phyloP scores from a whole-genome alignment of 1,140 invertebrate species.

The Drosophila virilis region DNA sequence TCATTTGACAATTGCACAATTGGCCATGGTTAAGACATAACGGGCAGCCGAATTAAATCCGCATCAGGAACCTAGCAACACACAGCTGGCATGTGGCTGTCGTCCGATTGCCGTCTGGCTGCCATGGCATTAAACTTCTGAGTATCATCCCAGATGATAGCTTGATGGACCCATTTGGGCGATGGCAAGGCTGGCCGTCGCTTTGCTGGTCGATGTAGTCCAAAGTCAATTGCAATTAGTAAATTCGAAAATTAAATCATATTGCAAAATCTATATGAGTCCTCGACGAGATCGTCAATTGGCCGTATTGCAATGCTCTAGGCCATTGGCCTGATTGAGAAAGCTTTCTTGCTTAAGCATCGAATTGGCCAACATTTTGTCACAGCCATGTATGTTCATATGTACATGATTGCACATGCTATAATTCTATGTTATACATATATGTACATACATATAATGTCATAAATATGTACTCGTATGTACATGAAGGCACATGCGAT shows the following conservation, averaged over 20 bases:
- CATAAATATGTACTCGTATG: background rate
- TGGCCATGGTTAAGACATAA: background rate
- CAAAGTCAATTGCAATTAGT: slow-evolving; percentile 51
- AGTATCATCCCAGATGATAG: slow-evolving; percentile 22
- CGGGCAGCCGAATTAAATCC: slow-evolving; percentile 17
- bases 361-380: too few relatives aligned
- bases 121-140: slow-evolving; percentile 38
- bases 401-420: background rate
- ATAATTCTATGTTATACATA: background rate
- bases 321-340: slow-evolving; percentile 23
- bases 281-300: slow-evolving; percentile 17
- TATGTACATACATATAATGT: background rate
- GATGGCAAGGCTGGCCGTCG: background rate
- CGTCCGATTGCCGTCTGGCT: slow-evolving; percentile 25
- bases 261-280: slow-evolving; percentile 14
- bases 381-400: too few relatives aligned
- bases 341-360: slow-evolving; percentile 12
- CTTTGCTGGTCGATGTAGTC: slow-evolving; percentile 6
- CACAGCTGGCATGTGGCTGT: background rate
- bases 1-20: background rate
- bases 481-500: too few relatives aligned
- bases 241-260: slow-evolving; percentile 47
- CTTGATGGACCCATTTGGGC: background rate
- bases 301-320: slow-evolving; percentile 28
- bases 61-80: slow-evolving; percentile 32